Base-by-base conservation (phyloP, 1,140 invertebrate genomes). In the Pseudomyrmex cubaensis region DNA sequence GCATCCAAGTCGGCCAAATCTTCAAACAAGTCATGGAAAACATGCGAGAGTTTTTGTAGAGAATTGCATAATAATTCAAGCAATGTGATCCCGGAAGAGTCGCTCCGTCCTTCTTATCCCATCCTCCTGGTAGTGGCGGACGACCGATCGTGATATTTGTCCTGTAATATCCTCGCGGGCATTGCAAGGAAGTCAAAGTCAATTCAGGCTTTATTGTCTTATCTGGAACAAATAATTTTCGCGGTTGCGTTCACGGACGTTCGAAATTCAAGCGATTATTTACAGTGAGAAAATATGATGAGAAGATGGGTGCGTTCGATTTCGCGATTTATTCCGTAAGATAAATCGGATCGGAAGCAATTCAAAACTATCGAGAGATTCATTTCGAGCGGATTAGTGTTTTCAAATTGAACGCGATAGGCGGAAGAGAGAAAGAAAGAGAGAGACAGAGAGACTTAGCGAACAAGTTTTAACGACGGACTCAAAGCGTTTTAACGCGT, bases 1-100 rank as follows among this genome's bases (percentile, higher is more conserved):
- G 93, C 96, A 97, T 97, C 96, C 96, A 97, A 3, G 95, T 95
- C 0, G 96, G 96, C 87, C 95, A 94, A 52, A 96, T 95, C 86
- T 95, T 95, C 35, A 97, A 90, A 90, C 96, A 97, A 15, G 95
- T 95, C 20, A 92, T 94, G 70, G 95, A 91, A 8, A 96, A 87
- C 25, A 95, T 88, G 7, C 87, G 85, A 22, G 94, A 93, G 46
- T 95, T 92, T 82, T 93, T 93, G 44, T 95, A 95, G 46, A 95
- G 95, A 17, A 94, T 95, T 44, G 96, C 96, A 88, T 94, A 94
- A 87, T 94, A 95, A n/a, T 94, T 94, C 48, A 95, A 91, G 85
- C 95, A 95, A 85, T 94, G 93, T 10, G 90, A 89, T 25, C 93
- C 93, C 25, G 90, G 90, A 5, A 91, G 82, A 0, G 85, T 66